phyloP scores from a whole-genome alignment of 1,140 invertebrate genomes.

The Halotydeus destructor region DNA sequence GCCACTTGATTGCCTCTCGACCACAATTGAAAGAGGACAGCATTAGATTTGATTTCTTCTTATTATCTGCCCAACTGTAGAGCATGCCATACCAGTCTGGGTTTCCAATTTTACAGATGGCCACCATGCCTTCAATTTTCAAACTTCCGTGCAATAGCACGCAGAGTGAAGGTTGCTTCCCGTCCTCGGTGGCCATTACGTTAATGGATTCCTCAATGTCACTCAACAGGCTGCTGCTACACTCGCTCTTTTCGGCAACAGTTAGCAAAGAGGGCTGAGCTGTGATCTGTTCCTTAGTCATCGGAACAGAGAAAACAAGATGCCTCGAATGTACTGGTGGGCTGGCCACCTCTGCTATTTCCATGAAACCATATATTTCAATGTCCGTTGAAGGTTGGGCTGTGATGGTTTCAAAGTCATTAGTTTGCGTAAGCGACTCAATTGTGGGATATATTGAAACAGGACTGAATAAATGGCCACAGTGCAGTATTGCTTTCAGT shows the following conservation, averaged over 20 bases:
- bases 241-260: conserved; percentile 3
- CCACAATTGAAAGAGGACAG: conserved; percentile 61
- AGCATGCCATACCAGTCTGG: conserved; percentile 77
- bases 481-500: conserved; percentile 48
- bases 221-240: not conserved
- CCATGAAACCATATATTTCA: conserved; percentile 57
- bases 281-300: conserved; percentile 26
- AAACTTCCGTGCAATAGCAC: conserved; percentile 80
- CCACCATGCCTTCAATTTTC: conserved; percentile 39
- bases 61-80: conserved; percentile 77
- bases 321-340: conserved; percentile 79
- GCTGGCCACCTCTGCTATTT: conserved; percentile 64
- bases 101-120: conserved; percentile 28
- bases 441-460: conserved; percentile 54
- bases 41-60: conserved; percentile 88
- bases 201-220: conserved; percentile 6
- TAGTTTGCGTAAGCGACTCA: conserved; percentile 36
- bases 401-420: conserved; percentile 39
- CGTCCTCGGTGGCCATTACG: conserved; percentile 34
- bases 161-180: conserved; percentile 67
- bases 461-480: conserved; percentile 48
- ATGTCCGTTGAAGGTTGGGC: conserved; percentile 38
- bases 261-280: not conserved
- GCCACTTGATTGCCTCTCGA: conserved; percentile 56
- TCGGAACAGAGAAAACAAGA: conserved; percentile 49